phyloP scores from a whole-genome alignment of 2,888 invertebrate species.

The Rhamnusium bicolor region DNA sequence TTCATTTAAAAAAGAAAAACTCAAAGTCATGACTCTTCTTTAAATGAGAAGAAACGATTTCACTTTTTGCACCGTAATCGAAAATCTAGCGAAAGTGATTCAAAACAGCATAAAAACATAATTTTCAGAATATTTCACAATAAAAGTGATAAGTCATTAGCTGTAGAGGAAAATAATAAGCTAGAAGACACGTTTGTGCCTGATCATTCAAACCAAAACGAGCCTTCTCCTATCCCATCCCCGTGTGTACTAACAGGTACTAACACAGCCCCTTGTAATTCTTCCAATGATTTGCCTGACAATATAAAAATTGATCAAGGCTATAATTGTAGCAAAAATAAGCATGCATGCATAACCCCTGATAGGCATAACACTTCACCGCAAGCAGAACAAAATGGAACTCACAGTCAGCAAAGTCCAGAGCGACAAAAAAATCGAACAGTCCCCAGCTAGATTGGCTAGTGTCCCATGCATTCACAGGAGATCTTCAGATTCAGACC shows the following conservation, averaged over 20 bases:
- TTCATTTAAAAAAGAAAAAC: constrained; percentile 44
- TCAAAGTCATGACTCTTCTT: constrained; percentile 36
- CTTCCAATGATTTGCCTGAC: constrained; percentile 58
- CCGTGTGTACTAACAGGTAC: constrained; percentile 44
- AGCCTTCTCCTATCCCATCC: constrained; percentile 28
- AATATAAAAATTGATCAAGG: constrained; percentile 67
- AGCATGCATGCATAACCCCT: constrained; percentile 69
- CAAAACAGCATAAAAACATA: constrained; percentile 47
- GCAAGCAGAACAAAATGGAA: constrained; percentile 58
- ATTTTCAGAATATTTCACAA: constrained; percentile 51
- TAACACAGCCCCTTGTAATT: constrained; percentile 42
- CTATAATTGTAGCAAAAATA: constrained; percentile 62
- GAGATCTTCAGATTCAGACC: constrained; percentile 93
- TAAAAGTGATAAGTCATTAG: constrained; percentile 46
- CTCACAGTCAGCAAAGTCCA: constrained; percentile 62
- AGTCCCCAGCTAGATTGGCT: constrained; percentile 74
- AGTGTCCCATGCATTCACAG: constrained; percentile 73
- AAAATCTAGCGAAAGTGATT: constrained; percentile 41
- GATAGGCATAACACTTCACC: constrained; percentile 66
- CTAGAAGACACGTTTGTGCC: constrained; percentile 34
- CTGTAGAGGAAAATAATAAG: constrained; percentile 37
- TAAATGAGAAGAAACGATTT: constrained; percentile 44
- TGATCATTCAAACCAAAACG: constrained; percentile 32
- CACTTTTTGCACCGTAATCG: constrained; percentile 44
- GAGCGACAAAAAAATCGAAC: constrained; percentile 56